Evolutionary conservation across 2,113 vertebrate species (phyloP).

Genomic region (Struthio camelus): DNA sequence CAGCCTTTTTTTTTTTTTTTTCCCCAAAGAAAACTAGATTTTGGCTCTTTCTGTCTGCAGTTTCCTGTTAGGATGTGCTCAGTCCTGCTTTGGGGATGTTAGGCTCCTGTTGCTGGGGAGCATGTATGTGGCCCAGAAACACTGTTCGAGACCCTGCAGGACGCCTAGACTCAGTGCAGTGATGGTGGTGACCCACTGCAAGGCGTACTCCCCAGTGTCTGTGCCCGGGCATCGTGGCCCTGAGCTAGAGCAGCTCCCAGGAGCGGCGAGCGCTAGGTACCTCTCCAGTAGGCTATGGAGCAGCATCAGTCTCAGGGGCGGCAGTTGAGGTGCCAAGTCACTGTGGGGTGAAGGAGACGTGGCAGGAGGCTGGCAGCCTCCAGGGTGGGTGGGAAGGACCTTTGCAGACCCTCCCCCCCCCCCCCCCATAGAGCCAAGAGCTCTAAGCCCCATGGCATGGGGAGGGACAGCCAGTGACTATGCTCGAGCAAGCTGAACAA

Average conservation of each 20-base stretch:
- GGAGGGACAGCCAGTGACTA: accelerated
- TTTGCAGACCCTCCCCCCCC: too few relatives aligned
- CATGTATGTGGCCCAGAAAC: neutral
- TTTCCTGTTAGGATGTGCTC: neutral
- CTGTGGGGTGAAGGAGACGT: neutral
- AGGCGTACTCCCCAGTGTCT: accelerated
- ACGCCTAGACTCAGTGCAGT: neutral
- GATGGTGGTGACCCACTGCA: accelerated
- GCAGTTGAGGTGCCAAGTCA: too few relatives aligned
- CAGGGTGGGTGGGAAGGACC: neutral
- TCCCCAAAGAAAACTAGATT: neutral
- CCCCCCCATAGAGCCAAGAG: neutral
- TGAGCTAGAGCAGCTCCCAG: neutral
- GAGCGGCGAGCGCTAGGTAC: too few relatives aligned
- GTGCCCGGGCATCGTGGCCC: accelerated
- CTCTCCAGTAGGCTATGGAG: too few relatives aligned
- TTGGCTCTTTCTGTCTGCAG: neutral
- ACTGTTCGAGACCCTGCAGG: accelerated
- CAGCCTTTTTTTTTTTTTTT: neutral
- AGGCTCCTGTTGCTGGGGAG: neutral
- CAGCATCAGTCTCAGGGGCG: too few relatives aligned
- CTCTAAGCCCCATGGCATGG: neutral
- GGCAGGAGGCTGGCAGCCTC: too few relatives aligned
- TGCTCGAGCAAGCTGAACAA: neutral
- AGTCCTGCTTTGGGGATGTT: neutral